Percentiles rank a stretch among this genome's conserved stretches.
Evolutionary conservation across 2,888 invertebrate genomes (phyloP).

Genomic region (Dermolepida albohirtum): DNA sequence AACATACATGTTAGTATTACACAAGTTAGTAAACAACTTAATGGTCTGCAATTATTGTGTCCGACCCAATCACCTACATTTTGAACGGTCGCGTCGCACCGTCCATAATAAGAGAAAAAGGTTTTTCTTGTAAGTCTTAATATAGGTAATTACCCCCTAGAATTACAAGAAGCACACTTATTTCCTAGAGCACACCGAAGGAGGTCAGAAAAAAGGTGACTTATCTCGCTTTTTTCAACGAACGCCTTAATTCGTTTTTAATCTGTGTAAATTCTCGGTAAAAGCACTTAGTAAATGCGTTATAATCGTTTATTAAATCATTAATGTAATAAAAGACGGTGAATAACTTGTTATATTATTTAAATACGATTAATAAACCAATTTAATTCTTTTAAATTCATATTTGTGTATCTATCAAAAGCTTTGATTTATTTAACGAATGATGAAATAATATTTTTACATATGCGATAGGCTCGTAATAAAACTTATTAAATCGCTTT

Average conservation of each 20-base stretch:
- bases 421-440: too few relatives aligned
- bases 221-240: neutral
- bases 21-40: slow-evolving; percentile 6
- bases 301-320: too few relatives aligned
- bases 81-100: slow-evolving; percentile 1
- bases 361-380: too few relatives aligned
- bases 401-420: too few relatives aligned
- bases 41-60: slow-evolving; percentile 17
- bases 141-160: slow-evolving; percentile 1
- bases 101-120: slow-evolving; percentile 13
- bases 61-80: slow-evolving; percentile 37
- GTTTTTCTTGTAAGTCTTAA: slow-evolving; percentile 16
- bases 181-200: neutral
- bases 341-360: too few relatives aligned
- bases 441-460: too few relatives aligned
- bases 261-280: slow-evolving; percentile 1
- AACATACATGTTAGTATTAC: too few relatives aligned
- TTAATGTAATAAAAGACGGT: too few relatives aligned
- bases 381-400: too few relatives aligned
- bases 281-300: neutral
- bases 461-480: too few relatives aligned
- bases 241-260: slow-evolving; percentile 11
- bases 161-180: slow-evolving; percentile 2
- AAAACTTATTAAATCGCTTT: too few relatives aligned
- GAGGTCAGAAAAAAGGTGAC: neutral